These are phyloP conservation scores for Anolis sagrei DNA, from an alignment of 2,113 vertebrate genomes.

Conservation along the genomic window DNA sequence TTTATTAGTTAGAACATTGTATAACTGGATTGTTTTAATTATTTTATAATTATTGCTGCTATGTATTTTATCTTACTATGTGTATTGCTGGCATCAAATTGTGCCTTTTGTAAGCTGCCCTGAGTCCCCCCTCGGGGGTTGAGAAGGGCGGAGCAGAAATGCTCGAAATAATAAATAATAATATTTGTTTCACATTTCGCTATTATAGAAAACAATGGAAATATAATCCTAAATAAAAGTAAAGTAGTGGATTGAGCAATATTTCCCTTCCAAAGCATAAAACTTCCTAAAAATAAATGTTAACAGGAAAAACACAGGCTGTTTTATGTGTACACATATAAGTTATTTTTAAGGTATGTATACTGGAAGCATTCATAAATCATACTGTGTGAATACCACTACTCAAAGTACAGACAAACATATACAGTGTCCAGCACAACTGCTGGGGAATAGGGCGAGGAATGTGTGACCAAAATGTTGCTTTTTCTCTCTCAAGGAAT, in stretches of 20 bases:
- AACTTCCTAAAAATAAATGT: conserved; percentile 29
- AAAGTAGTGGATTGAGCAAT: background rate
- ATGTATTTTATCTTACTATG: no score
- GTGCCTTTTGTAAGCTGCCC: no score
- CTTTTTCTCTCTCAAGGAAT: background rate
- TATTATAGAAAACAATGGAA: background rate
- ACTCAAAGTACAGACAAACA: background rate
- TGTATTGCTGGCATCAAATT: no score
- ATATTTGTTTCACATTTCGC: background rate
- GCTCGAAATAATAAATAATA: no score
- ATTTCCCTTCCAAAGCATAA: conserved; percentile 15
- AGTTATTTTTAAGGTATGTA: background rate
- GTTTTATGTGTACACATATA: conserved; percentile 24
- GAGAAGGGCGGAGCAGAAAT: no score
- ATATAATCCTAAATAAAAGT: background rate
- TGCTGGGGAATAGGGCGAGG: background rate
- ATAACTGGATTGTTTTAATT: no score
- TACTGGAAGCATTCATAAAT: background rate
- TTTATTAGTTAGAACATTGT: no score
- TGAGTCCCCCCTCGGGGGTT: no score
- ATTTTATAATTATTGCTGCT: no score
- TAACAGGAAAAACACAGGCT: conserved; percentile 28
- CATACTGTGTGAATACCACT: background rate
- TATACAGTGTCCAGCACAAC: background rate
- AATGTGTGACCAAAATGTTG: conserved; percentile 5